A percentile compares a stretch with the other conserved stretches of the same genome.
Evolutionary conservation across 2,113 vertebrate genomes (phyloP).

Genomic region (Pleuronectes platessa): DNA sequence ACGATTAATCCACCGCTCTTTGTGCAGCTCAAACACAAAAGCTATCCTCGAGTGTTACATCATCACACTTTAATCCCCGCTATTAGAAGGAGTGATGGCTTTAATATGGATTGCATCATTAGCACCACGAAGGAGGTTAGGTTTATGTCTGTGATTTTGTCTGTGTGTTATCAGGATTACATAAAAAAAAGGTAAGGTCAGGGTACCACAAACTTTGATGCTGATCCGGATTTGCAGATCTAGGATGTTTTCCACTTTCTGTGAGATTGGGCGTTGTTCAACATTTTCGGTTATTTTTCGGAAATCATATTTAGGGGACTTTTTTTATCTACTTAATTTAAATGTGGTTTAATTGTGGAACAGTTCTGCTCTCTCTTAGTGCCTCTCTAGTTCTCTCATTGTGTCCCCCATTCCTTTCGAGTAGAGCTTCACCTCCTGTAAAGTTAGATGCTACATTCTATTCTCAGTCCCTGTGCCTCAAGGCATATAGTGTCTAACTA

Average conservation of each 20-base stretch:
- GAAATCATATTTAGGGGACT: too few relatives aligned
- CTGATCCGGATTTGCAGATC: not conserved
- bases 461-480: constrained; percentile 52
- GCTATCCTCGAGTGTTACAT: too few relatives aligned
- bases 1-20: not conserved
- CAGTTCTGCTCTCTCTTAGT: too few relatives aligned
- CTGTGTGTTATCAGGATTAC: too few relatives aligned
- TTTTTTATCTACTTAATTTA: too few relatives aligned
- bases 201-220: too few relatives aligned
- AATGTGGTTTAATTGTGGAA: too few relatives aligned
- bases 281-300: not conserved
- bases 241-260: not conserved
- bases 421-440: constrained; percentile 10
- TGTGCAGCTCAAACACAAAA: constrained; percentile 3
- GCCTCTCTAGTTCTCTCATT: too few relatives aligned
- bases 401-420: not conserved
- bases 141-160: not conserved
- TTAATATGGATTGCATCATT: constrained; percentile 22
- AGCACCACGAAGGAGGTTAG: not conserved
- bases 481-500: constrained; percentile 73
- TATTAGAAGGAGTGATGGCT: constrained; percentile 16
- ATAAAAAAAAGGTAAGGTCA: too few relatives aligned
- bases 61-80: not conserved
- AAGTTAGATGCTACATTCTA: constrained; percentile 31
- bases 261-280: too few relatives aligned